Percentiles rank a stretch among this genome's conserved stretches.
Evolutionary conservation across 2,113 vertebrate genomes (phyloP).

Genomic region (Coptodon bakossiorum): DNA sequence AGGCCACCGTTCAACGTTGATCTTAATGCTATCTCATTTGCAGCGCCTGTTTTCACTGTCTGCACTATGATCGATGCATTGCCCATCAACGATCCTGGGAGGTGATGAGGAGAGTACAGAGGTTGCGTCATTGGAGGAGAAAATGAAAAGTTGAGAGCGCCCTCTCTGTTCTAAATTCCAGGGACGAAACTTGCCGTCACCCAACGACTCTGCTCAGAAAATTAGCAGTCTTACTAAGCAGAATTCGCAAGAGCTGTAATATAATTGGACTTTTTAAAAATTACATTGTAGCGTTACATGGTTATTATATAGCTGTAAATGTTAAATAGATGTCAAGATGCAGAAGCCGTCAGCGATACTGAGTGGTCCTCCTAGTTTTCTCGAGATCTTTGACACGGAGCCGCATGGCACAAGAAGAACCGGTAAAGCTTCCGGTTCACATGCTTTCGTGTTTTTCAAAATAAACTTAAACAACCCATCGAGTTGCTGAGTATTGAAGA

Average conservation of each 20-base stretch:
- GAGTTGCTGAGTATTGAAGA: fast-evolving
- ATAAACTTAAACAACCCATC: background rate
- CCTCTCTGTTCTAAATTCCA: background rate
- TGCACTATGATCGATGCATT: background rate
- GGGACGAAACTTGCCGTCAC: background rate
- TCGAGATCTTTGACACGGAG: background rate
- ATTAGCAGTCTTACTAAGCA: background rate
- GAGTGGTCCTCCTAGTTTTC: background rate
- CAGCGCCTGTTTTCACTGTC: background rate
- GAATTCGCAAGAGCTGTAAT: background rate
- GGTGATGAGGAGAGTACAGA: background rate
- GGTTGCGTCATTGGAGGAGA: background rate
- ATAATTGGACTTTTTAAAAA: fast-evolving
- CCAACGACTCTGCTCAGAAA: fast-evolving
- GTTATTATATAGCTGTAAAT: background rate
- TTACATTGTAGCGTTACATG: background rate
- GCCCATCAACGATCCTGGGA: background rate
- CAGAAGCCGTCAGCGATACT: background rate
- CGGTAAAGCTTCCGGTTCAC: constrained; percentile 27
- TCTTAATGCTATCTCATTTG: background rate
- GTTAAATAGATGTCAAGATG: background rate
- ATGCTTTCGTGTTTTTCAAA: background rate
- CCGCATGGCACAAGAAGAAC: background rate
- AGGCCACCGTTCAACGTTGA: background rate
- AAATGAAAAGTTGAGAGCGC: background rate